Conservation (phyloP, 2,797 vertebrate species). For the Thaleichthys pacificus region DNA sequence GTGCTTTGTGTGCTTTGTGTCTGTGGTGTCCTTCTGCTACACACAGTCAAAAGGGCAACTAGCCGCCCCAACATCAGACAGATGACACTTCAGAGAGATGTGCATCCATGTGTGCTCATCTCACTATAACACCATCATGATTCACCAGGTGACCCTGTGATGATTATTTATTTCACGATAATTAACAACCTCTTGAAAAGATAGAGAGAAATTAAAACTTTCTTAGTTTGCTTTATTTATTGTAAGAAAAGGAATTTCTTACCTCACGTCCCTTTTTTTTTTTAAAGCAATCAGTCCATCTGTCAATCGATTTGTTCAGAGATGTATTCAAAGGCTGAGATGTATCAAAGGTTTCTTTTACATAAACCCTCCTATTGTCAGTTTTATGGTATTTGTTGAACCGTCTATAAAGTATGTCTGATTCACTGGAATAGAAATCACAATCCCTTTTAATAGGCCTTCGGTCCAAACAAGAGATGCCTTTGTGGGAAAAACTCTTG, state of each 20-base stretch:
- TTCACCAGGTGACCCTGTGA: background rate
- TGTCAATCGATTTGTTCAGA: background rate
- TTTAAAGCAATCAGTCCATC: background rate
- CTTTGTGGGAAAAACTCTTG: background rate
- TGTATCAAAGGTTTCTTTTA: background rate
- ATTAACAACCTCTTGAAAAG: background rate
- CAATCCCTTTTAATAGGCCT: background rate
- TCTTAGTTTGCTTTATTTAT: background rate
- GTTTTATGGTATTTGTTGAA: background rate
- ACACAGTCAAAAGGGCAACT: background rate
- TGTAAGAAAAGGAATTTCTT: background rate
- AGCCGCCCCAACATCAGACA: background rate
- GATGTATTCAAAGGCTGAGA: background rate
- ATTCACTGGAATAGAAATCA: background rate
- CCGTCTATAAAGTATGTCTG: background rate
- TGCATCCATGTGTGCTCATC: background rate
- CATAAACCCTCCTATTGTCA: background rate
- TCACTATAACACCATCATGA: background rate
- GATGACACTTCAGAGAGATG: background rate
- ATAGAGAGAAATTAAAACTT: background rate
- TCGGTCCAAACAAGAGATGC: no score
- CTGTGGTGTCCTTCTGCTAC: background rate
- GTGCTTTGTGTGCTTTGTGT: constrained; percentile 1
- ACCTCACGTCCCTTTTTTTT: no score
- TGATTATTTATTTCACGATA: background rate